Conservation (phyloP, 2,888 invertebrate species). For the Eupeodes luniger region DNA sequence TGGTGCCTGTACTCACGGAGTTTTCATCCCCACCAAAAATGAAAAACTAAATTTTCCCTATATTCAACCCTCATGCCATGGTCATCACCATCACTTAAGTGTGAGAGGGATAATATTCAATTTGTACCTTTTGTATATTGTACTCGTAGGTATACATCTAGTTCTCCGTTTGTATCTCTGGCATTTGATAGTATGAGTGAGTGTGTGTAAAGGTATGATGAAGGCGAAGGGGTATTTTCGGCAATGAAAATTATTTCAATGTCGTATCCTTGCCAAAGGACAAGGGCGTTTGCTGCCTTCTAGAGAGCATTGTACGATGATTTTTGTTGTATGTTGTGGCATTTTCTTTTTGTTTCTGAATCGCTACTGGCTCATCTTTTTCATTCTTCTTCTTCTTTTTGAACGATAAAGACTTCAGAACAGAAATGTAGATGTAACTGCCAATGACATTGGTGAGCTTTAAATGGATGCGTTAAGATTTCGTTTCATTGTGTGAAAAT, state of each 20-base stretch:
- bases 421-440: background rate
- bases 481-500: conserved; percentile 33
- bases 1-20: background rate
- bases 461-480: conserved; percentile 59
- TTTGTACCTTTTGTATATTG: conserved; percentile 32
- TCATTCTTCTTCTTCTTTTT: too few species aligned
- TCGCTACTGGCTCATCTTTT: conserved; percentile 19
- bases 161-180: conserved; percentile 8
- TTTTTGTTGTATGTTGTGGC: conserved; percentile 39
- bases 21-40: background rate
- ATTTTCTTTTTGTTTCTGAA: conserved; percentile 36
- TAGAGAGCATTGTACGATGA: conserved; percentile 54
- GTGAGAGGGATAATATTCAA: conserved; percentile 50
- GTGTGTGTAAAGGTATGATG: conserved; percentile 11
- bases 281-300: conserved; percentile 68
- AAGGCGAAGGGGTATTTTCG: conserved; percentile 59
- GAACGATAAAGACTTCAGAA: conserved; percentile 10
- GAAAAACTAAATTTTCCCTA: conserved; percentile 34
- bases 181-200: conserved; percentile 22
- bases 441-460: conserved; percentile 64
- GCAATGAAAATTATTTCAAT: conserved; percentile 75
- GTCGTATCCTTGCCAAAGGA: conserved; percentile 74
- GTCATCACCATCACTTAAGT: background rate
- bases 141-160: conserved; percentile 9
- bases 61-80: conserved; percentile 32